Evolutionary conservation across 37 sponge, comb jelly and placozoan genomes (phyloP).

Genomic region (Diacarnus erythraeanus): DNA sequence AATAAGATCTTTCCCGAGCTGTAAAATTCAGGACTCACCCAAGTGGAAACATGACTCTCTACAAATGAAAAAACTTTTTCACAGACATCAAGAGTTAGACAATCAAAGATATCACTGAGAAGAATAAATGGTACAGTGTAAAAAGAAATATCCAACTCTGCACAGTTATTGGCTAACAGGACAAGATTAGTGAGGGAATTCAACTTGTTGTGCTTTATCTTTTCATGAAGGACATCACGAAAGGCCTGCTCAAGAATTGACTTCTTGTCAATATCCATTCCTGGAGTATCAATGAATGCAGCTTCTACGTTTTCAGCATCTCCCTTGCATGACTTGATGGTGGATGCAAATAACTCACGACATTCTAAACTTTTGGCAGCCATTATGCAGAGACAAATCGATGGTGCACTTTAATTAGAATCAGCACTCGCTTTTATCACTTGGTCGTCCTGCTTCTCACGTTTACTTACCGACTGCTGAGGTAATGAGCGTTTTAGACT

Average conservation of each 20-base stretch:
- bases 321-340: constrained; percentile 23
- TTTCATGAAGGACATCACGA: constrained; percentile 68
- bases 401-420: constrained; percentile 19
- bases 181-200: constrained; percentile 34
- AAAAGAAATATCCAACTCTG: constrained; percentile 48
- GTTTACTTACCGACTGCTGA: neutral
- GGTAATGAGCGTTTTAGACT: neutral
- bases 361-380: constrained; percentile 24
- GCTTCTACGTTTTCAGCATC: constrained; percentile 18
- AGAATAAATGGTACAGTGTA: constrained; percentile 87
- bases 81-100: constrained; percentile 81
- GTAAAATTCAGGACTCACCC: constrained; percentile 77
- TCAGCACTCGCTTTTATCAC: neutral
- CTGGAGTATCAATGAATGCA: constrained; percentile 24
- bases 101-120: constrained; percentile 85
- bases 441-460: neutral
- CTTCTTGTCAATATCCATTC: constrained; percentile 71
- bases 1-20: constrained; percentile 81
- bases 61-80: constrained; percentile 77
- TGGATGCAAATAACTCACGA: constrained; percentile 26
- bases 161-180: constrained; percentile 38
- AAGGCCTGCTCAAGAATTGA: constrained; percentile 86
- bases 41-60: constrained; percentile 60
- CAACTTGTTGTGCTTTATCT: neutral
- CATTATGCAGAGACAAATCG: neutral